phyloP scores from a whole-genome alignment of 2,888 invertebrate genomes.

The Phania funesta region DNA sequence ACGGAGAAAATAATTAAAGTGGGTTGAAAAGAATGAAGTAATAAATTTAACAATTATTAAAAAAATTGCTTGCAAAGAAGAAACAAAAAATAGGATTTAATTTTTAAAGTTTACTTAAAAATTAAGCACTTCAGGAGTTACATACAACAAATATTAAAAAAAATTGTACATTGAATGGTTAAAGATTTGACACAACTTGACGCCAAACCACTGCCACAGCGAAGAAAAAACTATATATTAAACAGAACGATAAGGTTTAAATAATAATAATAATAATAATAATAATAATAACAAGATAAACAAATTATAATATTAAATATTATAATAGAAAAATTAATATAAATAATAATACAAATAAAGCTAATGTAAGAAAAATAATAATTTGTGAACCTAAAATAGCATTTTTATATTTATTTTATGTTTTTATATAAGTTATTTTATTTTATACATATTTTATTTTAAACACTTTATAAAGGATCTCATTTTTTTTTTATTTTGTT shows the following conservation, averaged over 20 bases:
- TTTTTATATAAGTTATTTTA: neutral
- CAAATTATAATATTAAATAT: slow-evolving; percentile 34
- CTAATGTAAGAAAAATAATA: neutral
- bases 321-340: slow-evolving; percentile 24
- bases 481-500: slow-evolving; percentile 9
- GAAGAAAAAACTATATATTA: slow-evolving; percentile 62
- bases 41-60: slow-evolving; percentile 51
- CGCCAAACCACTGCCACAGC: slow-evolving; percentile 79
- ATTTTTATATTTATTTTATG: neutral
- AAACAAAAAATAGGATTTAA: slow-evolving; percentile 67
- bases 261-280: slow-evolving; percentile 39
- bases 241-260: slow-evolving; percentile 38
- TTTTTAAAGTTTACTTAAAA: slow-evolving; percentile 69
- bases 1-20: slow-evolving; percentile 56
- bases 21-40: slow-evolving; percentile 35
- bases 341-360: slow-evolving; percentile 35
- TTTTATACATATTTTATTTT: slow-evolving; percentile 8
- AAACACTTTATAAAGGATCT: slow-evolving; percentile 43
- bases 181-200: slow-evolving; percentile 79
- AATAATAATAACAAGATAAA: neutral
- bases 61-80: slow-evolving; percentile 62
- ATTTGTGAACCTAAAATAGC: neutral
- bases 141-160: slow-evolving; percentile 52
- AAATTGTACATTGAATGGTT: slow-evolving; percentile 74
- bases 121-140: slow-evolving; percentile 64